Conservation (phyloP, 2,888 invertebrate genomes). For the Pyrgus malvae region DNA sequence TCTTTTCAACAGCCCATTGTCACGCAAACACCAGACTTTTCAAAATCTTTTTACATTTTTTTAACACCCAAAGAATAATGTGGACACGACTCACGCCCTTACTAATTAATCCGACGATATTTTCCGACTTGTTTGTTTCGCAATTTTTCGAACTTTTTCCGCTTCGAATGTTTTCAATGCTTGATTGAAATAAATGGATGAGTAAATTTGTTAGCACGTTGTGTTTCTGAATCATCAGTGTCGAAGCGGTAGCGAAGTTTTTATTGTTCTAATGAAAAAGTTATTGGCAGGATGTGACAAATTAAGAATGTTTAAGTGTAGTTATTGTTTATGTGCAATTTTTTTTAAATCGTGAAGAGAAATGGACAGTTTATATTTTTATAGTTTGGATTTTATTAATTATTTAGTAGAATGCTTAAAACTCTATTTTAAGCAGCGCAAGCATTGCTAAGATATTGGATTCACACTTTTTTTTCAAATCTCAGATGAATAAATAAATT, state of each 20-base stretch:
- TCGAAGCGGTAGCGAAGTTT: neutral
- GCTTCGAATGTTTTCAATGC: conserved; percentile 1
- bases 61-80: conserved; percentile 31
- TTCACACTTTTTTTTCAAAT: too few relatives aligned
- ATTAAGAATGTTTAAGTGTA: neutral
- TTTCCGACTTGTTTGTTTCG: conserved; percentile 13
- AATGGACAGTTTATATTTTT: too few relatives aligned
- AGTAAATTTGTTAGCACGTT: conserved; percentile 17
- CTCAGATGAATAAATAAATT: too few relatives aligned
- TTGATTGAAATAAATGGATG: conserved; percentile 15
- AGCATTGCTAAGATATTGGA: too few relatives aligned
- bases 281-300: conserved; percentile 1
- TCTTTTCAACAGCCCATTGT: conserved; percentile 68
- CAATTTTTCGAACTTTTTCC: neutral
- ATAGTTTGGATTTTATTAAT: too few relatives aligned
- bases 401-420: too few relatives aligned
- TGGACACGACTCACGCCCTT: conserved; percentile 44
- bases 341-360: too few relatives aligned
- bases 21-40: conserved; percentile 52
- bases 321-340: too few relatives aligned
- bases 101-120: conserved; percentile 18
- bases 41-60: conserved; percentile 16
- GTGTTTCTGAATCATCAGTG: conserved; percentile 2
- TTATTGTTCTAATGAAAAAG: conserved; percentile 7
- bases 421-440: too few relatives aligned